phyloP scores from a whole-genome alignment of 2,888 invertebrate genomes.

The Shargacucullia verbasci region DNA sequence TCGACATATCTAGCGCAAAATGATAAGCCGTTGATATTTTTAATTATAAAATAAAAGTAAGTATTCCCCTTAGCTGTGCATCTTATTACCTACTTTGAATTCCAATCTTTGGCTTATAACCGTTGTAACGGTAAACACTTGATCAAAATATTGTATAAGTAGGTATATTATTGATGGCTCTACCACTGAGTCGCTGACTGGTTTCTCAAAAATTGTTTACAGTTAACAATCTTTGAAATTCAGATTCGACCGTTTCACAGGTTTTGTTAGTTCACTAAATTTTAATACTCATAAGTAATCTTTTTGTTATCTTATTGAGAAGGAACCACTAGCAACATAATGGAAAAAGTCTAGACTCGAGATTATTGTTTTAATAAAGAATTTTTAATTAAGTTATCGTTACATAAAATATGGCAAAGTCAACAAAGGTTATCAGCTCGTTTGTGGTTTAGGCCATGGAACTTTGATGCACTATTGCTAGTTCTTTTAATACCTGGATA shows the following conservation, averaged over 20 bases:
- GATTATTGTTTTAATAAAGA: too few relatives aligned
- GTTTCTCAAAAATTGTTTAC: slow-evolving; percentile 5
- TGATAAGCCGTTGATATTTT: background rate
- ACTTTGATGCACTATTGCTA: slow-evolving; percentile 7
- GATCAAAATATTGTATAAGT: slow-evolving; percentile 2
- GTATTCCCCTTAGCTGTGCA: background rate
- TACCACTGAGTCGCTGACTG: slow-evolving; percentile 1
- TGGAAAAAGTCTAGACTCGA: too few relatives aligned
- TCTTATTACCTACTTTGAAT: too few relatives aligned
- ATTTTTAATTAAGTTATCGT: background rate
- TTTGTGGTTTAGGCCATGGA: slow-evolving; percentile 11
- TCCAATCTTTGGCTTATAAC: background rate
- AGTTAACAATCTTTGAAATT: background rate
- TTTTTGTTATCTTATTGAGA: too few relatives aligned
- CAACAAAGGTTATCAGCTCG: slow-evolving; percentile 11
- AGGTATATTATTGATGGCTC: too few relatives aligned
- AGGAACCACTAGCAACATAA: too few relatives aligned
- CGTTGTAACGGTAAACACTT: slow-evolving; percentile 23
- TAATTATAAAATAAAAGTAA: background rate
- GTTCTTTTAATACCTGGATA: background rate
- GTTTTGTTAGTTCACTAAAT: too few relatives aligned
- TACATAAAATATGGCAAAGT: background rate
- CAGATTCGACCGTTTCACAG: too few relatives aligned
- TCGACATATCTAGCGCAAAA: slow-evolving; percentile 3
- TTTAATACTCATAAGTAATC: too few relatives aligned